Base-by-base conservation (phyloP, 2,888 invertebrate genomes). In the Sinhomidia bicolor region DNA sequence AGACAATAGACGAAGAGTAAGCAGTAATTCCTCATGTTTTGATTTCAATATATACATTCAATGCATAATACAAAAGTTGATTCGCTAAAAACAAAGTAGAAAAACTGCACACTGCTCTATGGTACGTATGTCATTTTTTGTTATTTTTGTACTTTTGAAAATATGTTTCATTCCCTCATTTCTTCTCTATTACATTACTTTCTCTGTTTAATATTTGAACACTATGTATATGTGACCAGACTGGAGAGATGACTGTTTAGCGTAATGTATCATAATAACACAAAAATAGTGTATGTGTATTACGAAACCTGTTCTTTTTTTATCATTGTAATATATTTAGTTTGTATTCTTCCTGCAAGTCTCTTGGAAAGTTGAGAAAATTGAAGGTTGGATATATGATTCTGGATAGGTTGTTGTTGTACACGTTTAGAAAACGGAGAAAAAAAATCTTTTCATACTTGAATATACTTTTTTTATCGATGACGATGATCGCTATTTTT, bases 371-470 rank as follows among this genome's bases (percentile, higher is more conserved):
- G 79, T 80, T 85, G 65, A 80, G 79, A 71, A 85, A 84, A 84
- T 89, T 81, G 84, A 88, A 89, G 83, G 88, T 60, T 88, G 71
- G 68, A 76, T 83, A 76, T 83, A 76, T 51, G 83, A 76, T 71
- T 76, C 68, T 79, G 85, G 74, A 78, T 71, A 76, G 84, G 80
- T 71, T 85, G 83, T 83, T n/a, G n/a, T n/a, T n/a, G n/a, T n/a
- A n/a, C n/a, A 78, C 68, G 76, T 76, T 82, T 32, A 32, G 68
- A 62, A 71, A 20, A 78, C 20, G 79, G 47, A 29, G 32, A 17
- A 57, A 20, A 60, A 82, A 76, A 78, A 88, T 54, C 62, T 29
- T 68, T 83, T 88, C 41, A 5, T 41, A 10, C 44, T 68, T 36
- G 60, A 41, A 79, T 29, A 85, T 76, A 14, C 60, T 36, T 57